Percentiles rank a stretch among this genome's conserved stretches.
phyloP scores from a whole-genome alignment of 1,140 invertebrate genomes.

The Drosophila nannoptera region DNA sequence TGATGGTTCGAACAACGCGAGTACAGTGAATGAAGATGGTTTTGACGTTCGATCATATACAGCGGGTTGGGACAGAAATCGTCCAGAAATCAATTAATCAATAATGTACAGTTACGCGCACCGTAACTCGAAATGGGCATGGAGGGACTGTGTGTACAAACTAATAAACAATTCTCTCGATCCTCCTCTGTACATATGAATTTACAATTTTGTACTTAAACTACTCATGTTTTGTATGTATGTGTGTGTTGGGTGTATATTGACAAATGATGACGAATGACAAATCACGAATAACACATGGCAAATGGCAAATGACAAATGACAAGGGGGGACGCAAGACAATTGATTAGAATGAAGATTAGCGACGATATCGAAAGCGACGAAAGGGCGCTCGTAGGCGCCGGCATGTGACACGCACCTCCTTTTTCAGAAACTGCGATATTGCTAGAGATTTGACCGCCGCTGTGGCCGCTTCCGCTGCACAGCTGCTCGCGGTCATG shows the following conservation, averaged over 20 bases:
- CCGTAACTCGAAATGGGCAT: neutral
- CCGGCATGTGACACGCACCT: constrained; percentile 72
- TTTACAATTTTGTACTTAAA: constrained; percentile 33
- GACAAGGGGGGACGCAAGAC: too few relatives aligned
- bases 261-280: too few relatives aligned
- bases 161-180: constrained; percentile 12
- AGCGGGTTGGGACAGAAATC: neutral
- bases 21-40: constrained; percentile 4
- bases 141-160: constrained; percentile 4
- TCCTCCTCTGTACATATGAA: neutral
- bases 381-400: constrained; percentile 74
- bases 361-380: constrained; percentile 76
- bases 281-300: neutral
- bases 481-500: constrained; percentile 67
- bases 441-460: constrained; percentile 73
- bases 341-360: constrained; percentile 35
- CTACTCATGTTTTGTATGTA: constrained; percentile 37
- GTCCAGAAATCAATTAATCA: neutral
- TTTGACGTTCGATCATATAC: constrained; percentile 34
- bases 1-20: neutral
- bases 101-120: neutral
- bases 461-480: constrained; percentile 72
- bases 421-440: constrained; percentile 76
- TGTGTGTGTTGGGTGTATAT: too few relatives aligned
- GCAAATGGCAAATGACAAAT: neutral